Percentiles rank a stretch among this genome's conserved stretches.
phyloP scores from a whole-genome alignment of 2,113 vertebrate genomes.

The Chlamydotis undulata region DNA sequence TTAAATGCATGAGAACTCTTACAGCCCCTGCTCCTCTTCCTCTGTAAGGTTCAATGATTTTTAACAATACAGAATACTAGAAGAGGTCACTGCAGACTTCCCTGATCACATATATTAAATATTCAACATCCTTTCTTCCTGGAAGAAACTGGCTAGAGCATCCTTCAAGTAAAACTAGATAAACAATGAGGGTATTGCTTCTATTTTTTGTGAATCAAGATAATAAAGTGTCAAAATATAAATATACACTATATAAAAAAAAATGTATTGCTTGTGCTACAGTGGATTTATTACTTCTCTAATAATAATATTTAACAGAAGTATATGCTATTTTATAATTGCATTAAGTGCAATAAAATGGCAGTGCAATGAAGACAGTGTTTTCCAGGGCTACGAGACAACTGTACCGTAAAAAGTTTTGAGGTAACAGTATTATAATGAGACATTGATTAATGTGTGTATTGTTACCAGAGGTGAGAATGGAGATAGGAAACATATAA shows the following conservation, averaged over 20 bases:
- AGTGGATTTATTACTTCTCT: not conserved
- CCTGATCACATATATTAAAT: slow-evolving; percentile 13
- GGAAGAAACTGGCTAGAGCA: not conserved
- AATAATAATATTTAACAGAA: not conserved
- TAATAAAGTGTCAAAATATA: slow-evolving; percentile 22
- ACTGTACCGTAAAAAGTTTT: not conserved
- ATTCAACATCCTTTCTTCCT: slow-evolving; percentile 12
- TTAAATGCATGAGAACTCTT: not conserved
- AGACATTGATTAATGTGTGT: not conserved
- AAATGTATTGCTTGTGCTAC: not conserved
- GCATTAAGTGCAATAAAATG: not conserved
- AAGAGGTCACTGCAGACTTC: not conserved
- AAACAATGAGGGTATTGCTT: slow-evolving; percentile 11
- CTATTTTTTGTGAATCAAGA: slow-evolving; percentile 10
- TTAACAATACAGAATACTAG: not conserved
- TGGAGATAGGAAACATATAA: not conserved
- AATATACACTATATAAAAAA: not conserved
- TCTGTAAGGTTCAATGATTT: not conserved
- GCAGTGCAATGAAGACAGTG: not conserved
- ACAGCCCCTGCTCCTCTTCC: not conserved
- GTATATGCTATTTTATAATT: not conserved
- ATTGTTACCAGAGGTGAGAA: not conserved
- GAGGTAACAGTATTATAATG: not conserved
- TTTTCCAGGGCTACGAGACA: not conserved
- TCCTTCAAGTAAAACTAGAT: not conserved